A percentile compares a stretch with the other conserved stretches of the same genome.
Conservation (phyloP, 2,888 invertebrate genomes). For the Eubasilissa splendida region DNA sequence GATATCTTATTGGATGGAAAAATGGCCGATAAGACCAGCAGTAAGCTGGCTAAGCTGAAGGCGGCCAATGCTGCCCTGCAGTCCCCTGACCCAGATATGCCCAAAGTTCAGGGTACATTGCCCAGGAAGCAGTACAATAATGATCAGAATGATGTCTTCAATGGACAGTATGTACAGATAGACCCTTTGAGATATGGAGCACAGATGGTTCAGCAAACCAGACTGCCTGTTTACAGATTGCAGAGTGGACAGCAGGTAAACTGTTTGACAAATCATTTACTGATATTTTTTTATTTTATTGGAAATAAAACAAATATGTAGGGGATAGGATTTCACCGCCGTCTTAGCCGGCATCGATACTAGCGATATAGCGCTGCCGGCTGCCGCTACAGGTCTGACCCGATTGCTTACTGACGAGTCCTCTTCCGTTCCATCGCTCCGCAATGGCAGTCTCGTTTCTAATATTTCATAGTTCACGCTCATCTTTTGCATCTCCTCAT, state of each 20-base stretch:
- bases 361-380: too few relatives aligned
- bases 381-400: too few relatives aligned
- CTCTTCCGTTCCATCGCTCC: too few relatives aligned
- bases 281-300: too few relatives aligned
- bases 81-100: slow-evolving; percentile 16
- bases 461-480: too few relatives aligned
- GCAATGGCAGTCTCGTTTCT: too few relatives aligned
- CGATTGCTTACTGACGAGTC: too few relatives aligned
- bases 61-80: slow-evolving; percentile 38
- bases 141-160: slow-evolving; percentile 37
- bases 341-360: too few relatives aligned
- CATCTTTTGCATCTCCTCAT: too few relatives aligned
- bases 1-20: slow-evolving; percentile 71
- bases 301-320: too few relatives aligned
- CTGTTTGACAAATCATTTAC: background rate
- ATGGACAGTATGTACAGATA: slow-evolving; percentile 55
- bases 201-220: slow-evolving; percentile 43
- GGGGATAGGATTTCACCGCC: too few relatives aligned
- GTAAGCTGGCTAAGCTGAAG: slow-evolving; percentile 47
- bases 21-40: slow-evolving; percentile 66
- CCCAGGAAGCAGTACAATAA: slow-evolving; percentile 18
- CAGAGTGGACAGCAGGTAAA: slow-evolving; percentile 37
- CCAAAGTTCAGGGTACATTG: background rate
- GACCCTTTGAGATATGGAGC: slow-evolving; percentile 53
- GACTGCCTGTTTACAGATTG: slow-evolving; percentile 44